A percentile compares a stretch with the other conserved stretches of the same genome.
Evolutionary conservation across 2,797 vertebrate species (phyloP).

Genomic region (Gallinago nigripennis): DNA sequence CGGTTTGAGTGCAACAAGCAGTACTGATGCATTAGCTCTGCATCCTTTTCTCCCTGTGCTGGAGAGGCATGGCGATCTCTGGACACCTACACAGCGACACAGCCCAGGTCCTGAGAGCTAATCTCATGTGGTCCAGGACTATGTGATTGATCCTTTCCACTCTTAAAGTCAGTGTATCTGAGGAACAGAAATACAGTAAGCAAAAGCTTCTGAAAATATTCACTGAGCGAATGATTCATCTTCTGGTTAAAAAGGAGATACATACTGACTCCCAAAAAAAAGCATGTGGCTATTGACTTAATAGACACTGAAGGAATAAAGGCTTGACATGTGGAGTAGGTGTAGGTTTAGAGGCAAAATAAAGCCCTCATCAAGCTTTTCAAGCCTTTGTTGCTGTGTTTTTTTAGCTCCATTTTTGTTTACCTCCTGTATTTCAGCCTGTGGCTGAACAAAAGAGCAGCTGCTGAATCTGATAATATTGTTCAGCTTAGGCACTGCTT

Average conservation of each 20-base stretch:
- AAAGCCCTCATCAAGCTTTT: not conserved
- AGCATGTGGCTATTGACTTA: not conserved
- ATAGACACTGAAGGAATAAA: not conserved
- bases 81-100: too few relatives aligned
- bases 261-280: not conserved
- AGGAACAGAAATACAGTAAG: not conserved
- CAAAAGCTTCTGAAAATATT: not conserved
- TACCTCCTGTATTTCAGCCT: not conserved
- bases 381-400: not conserved
- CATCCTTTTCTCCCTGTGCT: not conserved
- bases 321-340: not conserved
- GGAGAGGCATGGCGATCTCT: not conserved
- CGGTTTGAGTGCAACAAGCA: not conserved
- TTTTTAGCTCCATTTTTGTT: not conserved
- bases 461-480: not conserved
- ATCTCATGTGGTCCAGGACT: not conserved
- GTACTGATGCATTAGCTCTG: not conserved
- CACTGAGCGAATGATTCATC: not conserved
- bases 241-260: not conserved
- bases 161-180: not conserved
- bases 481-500: not conserved
- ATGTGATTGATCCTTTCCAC: fast-evolving
- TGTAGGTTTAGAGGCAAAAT: not conserved
- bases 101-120: not conserved
- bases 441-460: conserved; percentile 36